phyloP scores from a whole-genome alignment of 2,888 invertebrate species.

The Eueremaeus valkanovi region DNA sequence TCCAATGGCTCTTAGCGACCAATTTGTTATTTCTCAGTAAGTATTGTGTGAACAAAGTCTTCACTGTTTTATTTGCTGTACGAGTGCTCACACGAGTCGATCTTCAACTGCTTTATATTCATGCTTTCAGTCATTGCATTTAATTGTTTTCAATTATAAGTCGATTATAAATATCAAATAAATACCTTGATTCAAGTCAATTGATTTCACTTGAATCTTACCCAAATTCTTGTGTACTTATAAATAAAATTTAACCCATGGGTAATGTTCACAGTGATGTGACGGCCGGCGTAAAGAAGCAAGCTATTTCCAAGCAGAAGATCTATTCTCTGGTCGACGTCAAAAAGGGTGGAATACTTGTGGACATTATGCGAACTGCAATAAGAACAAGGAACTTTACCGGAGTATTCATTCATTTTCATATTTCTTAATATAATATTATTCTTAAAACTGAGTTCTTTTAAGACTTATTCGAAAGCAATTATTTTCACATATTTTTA shows the following conservation, averaged over 20 bases:
- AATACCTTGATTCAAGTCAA: too few relatives aligned
- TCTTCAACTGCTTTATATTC: too few relatives aligned
- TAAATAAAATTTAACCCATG: slow-evolving; percentile 52
- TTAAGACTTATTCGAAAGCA: too few relatives aligned
- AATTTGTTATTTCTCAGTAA: slow-evolving; percentile 25
- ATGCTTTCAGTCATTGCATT: too few relatives aligned
- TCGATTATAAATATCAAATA: too few relatives aligned
- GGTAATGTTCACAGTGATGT: slow-evolving; percentile 63
- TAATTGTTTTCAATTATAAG: too few relatives aligned
- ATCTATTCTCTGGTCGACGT: slow-evolving; percentile 84
- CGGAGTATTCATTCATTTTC: too few relatives aligned
- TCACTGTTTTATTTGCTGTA: background rate
- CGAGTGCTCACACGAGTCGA: too few relatives aligned
- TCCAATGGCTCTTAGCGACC: slow-evolving; percentile 14
- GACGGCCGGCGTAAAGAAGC: slow-evolving; percentile 90
- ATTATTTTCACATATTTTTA: too few relatives aligned
- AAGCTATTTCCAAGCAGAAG: slow-evolving; percentile 76
- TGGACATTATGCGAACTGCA: slow-evolving; percentile 65
- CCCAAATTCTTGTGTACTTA: background rate
- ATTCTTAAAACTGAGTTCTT: too few relatives aligned
- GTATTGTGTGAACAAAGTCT: background rate
- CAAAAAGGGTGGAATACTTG: slow-evolving; percentile 83
- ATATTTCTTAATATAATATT: too few relatives aligned
- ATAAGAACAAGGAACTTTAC: slow-evolving; percentile 35
- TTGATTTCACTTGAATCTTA: too few relatives aligned